These are phyloP conservation scores for Lepidurus packardi DNA, from an alignment of 1,140 invertebrate species.

Conservation along the genomic window DNA sequence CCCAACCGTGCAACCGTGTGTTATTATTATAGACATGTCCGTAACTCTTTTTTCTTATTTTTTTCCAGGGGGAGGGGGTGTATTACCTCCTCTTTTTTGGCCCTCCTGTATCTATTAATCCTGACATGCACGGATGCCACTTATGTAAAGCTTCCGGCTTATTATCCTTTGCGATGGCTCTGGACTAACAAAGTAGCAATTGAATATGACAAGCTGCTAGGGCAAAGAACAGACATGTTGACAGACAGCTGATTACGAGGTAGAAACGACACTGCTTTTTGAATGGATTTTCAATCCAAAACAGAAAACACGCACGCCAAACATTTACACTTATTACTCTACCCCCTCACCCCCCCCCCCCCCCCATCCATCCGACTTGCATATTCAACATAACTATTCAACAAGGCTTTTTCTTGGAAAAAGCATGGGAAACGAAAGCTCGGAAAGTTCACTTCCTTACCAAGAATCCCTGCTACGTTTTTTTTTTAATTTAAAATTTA, in stretches of 20 bases:
- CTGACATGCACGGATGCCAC: neutral
- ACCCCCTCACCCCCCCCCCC: too few relatives aligned
- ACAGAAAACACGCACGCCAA: neutral
- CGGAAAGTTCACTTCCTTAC: neutral
- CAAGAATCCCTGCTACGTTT: too few relatives aligned
- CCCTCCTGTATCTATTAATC: neutral
- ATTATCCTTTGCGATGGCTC: neutral
- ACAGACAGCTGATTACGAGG: slow-evolving; percentile 8
- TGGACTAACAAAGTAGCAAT: slow-evolving; percentile 6
- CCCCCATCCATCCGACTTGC: too few relatives aligned
- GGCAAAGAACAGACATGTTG: neutral
- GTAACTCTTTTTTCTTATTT: neutral
- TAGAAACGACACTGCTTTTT: neutral
- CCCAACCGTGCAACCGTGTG: neutral
- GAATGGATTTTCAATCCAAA: neutral
- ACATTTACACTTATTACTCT: too few relatives aligned
- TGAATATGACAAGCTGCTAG: slow-evolving; percentile 2
- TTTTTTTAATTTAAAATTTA: too few relatives aligned
- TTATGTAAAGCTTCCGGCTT: slow-evolving; percentile 19
- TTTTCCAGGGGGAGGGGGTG: neutral
- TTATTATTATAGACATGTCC: neutral
- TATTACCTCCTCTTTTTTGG: neutral
- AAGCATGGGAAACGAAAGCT: neutral
- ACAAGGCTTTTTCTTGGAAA: neutral
- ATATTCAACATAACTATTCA: too few relatives aligned